Evolutionary conservation across 2,797 vertebrate species (phyloP).

Genomic region (Alfaro cultratus): DNA sequence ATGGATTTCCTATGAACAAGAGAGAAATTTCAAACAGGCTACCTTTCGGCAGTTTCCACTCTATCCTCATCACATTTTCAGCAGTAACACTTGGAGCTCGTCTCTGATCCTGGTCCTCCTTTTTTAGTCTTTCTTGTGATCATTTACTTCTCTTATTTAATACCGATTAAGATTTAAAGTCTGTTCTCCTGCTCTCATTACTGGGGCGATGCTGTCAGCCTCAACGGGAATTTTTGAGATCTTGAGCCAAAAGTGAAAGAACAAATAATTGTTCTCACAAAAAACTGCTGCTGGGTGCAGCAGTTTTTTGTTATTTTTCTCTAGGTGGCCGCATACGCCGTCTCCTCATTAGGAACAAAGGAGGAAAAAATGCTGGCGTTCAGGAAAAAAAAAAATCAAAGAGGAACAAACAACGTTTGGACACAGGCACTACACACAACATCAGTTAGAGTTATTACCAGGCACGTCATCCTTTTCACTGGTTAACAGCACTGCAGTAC

Average conservation of each 20-base stretch:
- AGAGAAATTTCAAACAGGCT: background rate
- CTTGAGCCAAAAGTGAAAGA: background rate
- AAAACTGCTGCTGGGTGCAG: background rate
- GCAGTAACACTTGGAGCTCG: background rate
- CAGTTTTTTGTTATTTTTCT: background rate
- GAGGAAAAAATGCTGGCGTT: constrained; percentile 1
- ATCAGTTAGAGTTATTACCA: constrained; percentile 2
- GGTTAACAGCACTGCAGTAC: background rate
- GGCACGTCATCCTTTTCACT: constrained; percentile 12
- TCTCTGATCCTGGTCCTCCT: background rate
- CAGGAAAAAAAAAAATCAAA: background rate
- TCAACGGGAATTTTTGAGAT: background rate
- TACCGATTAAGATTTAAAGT: background rate
- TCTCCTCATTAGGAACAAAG: constrained; percentile 8
- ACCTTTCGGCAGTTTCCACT: background rate
- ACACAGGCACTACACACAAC: background rate
- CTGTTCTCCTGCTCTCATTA: background rate
- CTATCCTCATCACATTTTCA: background rate
- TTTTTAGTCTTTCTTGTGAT: background rate
- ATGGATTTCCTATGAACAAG: background rate
- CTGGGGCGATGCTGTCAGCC: background rate
- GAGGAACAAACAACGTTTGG: background rate
- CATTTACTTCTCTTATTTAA: background rate
- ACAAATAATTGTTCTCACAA: background rate
- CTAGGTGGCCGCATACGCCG: background rate